These are phyloP conservation scores for Capreolus pygargus DNA, from an alignment of 2,113 vertebrate genomes.

Conservation along the genomic window DNA sequence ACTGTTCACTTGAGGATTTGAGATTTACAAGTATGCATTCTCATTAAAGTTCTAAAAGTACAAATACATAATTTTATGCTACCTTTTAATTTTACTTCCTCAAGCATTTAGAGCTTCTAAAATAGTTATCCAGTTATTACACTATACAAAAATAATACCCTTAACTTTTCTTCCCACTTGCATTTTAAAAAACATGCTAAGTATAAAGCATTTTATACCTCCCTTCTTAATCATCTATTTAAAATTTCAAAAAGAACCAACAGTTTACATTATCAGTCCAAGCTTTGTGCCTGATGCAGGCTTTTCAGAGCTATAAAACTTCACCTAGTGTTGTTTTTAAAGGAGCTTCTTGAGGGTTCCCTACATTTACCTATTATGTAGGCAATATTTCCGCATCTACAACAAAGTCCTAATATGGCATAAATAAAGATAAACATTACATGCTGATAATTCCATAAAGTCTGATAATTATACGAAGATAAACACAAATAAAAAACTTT, in stretches of 20 bases:
- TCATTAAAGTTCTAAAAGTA: constrained; percentile 33
- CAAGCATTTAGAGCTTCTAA: not conserved
- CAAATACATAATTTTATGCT: not conserved
- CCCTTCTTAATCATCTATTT: not conserved
- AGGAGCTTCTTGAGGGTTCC: not conserved
- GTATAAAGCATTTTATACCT: not conserved
- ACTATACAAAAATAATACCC: not conserved
- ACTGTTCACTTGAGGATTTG: not conserved
- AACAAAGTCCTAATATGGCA: not conserved
- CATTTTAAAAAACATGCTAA: not conserved
- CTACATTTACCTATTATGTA: not conserved
- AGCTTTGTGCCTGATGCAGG: not conserved
- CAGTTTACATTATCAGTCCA: not conserved
- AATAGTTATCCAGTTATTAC: constrained; percentile 8
- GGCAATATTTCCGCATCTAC: not conserved
- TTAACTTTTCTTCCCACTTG: constrained; percentile 20
- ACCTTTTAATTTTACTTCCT: constrained; percentile 22
- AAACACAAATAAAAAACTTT: not conserved
- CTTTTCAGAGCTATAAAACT: not conserved
- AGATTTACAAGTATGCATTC: not conserved
- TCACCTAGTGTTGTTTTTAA: not conserved
- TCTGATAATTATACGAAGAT: not conserved
- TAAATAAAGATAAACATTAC: constrained; percentile 11
- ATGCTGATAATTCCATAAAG: not conserved
- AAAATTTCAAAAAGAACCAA: constrained; percentile 13